Conservation (phyloP, 2,888 invertebrate species). For the Chloroclystis v-ata region DNA sequence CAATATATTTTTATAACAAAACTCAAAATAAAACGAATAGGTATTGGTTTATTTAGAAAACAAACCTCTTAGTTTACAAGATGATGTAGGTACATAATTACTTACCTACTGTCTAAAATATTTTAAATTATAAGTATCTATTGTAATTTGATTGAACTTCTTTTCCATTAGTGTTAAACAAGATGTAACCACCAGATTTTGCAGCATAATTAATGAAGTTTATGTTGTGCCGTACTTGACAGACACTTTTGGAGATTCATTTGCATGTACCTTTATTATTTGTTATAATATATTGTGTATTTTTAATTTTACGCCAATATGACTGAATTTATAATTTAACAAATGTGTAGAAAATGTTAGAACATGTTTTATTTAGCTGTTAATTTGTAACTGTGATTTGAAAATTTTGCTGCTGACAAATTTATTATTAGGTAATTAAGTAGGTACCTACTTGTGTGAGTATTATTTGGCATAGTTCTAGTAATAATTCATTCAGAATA, state of each 20-base stretch:
- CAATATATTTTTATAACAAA: too few relatives aligned
- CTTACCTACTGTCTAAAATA: too few relatives aligned
- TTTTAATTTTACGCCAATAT: slow-evolving; percentile 11
- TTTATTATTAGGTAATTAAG: slow-evolving; percentile 11
- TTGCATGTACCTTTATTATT: background rate
- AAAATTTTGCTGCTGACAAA: slow-evolving; percentile 20
- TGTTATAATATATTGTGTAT: background rate
- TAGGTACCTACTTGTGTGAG: slow-evolving; percentile 19
- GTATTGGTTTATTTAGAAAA: too few relatives aligned
- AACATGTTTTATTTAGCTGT: slow-evolving; percentile 11
- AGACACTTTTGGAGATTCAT: background rate
- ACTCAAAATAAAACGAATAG: too few relatives aligned
- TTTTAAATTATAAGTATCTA: too few relatives aligned
- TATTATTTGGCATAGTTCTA: slow-evolving; percentile 26
- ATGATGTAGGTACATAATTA: too few relatives aligned
- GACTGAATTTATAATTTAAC: slow-evolving; percentile 17
- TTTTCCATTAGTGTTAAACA: too few relatives aligned
- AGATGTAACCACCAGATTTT: too few relatives aligned
- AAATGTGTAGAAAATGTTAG: background rate
- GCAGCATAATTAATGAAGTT: too few relatives aligned
- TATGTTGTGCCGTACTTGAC: too few relatives aligned
- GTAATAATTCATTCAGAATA: slow-evolving; percentile 13
- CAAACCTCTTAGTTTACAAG: too few relatives aligned
- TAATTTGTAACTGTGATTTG: slow-evolving; percentile 22
- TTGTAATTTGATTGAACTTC: too few relatives aligned